A percentile compares a stretch with the other conserved stretches of the same genome.
Conservation (phyloP, 2,797 vertebrate genomes). For the Pseudomugil gertrudae region DNA sequence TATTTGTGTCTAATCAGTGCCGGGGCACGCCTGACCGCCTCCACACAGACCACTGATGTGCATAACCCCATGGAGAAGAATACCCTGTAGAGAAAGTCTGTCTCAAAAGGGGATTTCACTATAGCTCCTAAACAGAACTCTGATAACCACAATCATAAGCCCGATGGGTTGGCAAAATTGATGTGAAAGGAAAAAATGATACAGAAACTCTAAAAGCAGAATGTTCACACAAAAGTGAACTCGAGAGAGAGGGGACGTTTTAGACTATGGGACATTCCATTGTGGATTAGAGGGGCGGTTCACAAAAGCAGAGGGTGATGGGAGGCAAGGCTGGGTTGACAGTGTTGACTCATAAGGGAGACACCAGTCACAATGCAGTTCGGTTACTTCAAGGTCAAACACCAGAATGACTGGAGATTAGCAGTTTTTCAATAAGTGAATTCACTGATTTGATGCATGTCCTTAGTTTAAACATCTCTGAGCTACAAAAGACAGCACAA, state of each 20-base stretch:
- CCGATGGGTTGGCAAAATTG: slow-evolving; percentile 16
- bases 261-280: slow-evolving; percentile 75
- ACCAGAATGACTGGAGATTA: slow-evolving; percentile 29
- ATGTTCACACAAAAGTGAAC: slow-evolving; percentile 38
- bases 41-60: slow-evolving; percentile 68
- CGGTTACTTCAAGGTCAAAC: slow-evolving; percentile 59
- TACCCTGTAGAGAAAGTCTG: slow-evolving; percentile 44
- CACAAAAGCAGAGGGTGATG: slow-evolving; percentile 69
- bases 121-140: slow-evolving; percentile 32
- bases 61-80: slow-evolving; percentile 62
- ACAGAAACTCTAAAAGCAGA: slow-evolving; percentile 27
- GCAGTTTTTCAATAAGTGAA: slow-evolving; percentile 31
- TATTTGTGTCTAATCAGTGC: slow-evolving; percentile 74
- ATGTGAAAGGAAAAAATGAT: slow-evolving; percentile 1
- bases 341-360: slow-evolving; percentile 56
- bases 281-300: slow-evolving; percentile 75
- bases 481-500: background rate
- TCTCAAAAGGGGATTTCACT: slow-evolving; percentile 53
- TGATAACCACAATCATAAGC: slow-evolving; percentile 36
- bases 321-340: slow-evolving; percentile 40
- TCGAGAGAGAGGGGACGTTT: slow-evolving; percentile 53
- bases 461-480: too few species aligned
- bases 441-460: slow-evolving; percentile 4
- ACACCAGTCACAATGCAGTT: slow-evolving; percentile 59
- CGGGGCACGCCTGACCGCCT: slow-evolving; percentile 66